These are phyloP conservation scores for Scatophagus argus DNA, from an alignment of 2,113 vertebrate genomes.

Conservation along the genomic window DNA sequence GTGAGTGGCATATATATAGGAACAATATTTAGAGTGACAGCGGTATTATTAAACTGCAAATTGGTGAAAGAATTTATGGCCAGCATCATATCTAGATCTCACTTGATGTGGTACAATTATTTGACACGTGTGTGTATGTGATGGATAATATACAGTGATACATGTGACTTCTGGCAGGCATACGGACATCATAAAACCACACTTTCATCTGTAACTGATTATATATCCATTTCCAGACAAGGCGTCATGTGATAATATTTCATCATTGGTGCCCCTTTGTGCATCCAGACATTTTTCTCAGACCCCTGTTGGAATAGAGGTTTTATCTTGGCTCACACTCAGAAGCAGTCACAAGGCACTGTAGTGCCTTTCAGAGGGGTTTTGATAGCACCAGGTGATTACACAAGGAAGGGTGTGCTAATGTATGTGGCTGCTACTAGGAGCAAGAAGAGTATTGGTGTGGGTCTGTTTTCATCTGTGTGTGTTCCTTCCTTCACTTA, in stretches of 20 bases:
- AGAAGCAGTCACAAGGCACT: slow-evolving; percentile 43
- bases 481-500: slow-evolving; percentile 42
- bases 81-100: neutral
- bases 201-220: slow-evolving; percentile 36
- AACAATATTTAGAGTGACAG: slow-evolving; percentile 5
- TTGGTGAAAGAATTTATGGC: neutral
- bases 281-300: slow-evolving; percentile 37
- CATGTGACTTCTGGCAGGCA: slow-evolving; percentile 8
- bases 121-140: neutral
- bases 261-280: slow-evolving; percentile 34
- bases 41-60: neutral
- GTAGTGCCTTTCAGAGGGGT: slow-evolving; percentile 59
- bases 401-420: slow-evolving; percentile 48
- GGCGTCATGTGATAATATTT: slow-evolving; percentile 46
- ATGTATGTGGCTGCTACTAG: slow-evolving; percentile 51
- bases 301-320: slow-evolving; percentile 23
- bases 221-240: slow-evolving; percentile 22
- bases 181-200: slow-evolving; percentile 30
- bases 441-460: slow-evolving; percentile 20
- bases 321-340: slow-evolving; percentile 50
- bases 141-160: slow-evolving; percentile 19
- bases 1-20: neutral
- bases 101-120: slow-evolving; percentile 11
- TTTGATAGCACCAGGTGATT: slow-evolving; percentile 64
- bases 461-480: slow-evolving; percentile 43